Percentiles rank a stretch among this genome's conserved stretches.
phyloP scores from a whole-genome alignment of 2,113 vertebrate species.

The cattle (Bos taurus) region DNA sequence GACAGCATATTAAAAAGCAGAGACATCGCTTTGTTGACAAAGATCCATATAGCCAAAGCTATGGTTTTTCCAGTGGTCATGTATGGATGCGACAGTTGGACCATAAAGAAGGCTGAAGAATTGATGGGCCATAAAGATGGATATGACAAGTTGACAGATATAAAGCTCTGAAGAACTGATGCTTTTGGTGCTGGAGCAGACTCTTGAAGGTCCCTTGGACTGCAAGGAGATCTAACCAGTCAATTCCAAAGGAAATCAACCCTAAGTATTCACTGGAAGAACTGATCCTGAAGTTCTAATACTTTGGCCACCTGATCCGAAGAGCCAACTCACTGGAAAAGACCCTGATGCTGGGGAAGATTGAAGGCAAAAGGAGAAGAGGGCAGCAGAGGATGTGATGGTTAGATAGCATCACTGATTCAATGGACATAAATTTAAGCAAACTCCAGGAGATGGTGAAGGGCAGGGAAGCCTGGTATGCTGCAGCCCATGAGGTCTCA shows the following conservation, averaged over 20 bases:
- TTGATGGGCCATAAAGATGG: background rate
- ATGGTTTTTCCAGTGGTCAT: background rate
- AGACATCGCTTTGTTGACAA: background rate
- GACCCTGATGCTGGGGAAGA: background rate
- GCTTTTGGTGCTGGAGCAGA: background rate
- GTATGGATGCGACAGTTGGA: background rate
- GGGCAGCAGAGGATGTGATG: background rate
- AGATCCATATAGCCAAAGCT: background rate
- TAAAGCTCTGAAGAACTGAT: background rate
- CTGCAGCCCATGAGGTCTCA: background rate
- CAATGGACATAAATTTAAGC: background rate
- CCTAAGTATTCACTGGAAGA: background rate
- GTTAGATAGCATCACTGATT: background rate
- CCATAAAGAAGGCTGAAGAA: background rate
- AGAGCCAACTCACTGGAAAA: background rate
- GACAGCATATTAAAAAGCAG: background rate
- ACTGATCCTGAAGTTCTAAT: background rate
- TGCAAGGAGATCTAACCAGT: background rate
- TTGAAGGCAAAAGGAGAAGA: background rate
- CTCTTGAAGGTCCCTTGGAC: background rate
- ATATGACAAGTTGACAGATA: background rate
- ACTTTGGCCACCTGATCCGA: background rate
- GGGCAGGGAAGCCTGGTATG: background rate
- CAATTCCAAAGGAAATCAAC: background rate
- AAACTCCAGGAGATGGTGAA: background rate